Evolutionary conservation across 1,140 invertebrate genomes (phyloP), one percentile per base, ranked within the genome.

Genomic region (Euwallacea fornicatus): DNA sequence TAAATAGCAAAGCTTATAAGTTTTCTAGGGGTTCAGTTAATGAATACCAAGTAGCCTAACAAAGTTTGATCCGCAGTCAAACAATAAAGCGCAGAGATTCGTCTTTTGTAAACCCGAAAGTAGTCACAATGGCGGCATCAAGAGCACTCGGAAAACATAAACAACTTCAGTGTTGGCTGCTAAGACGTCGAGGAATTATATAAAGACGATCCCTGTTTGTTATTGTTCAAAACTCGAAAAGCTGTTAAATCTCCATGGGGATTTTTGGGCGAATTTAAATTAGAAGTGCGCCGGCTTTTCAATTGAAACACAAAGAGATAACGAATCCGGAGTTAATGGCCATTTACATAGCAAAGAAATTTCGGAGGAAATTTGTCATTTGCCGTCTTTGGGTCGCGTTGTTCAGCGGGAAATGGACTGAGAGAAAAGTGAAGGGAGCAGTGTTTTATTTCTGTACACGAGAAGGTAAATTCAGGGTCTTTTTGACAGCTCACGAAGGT

Each of bases 341-440:
- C 78, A 79, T 79, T 79, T 80, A 78, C 76, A 76, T 76, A 77
- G 77, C 73, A 58, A 64, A 63, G 61, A 46, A 70, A 64, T 47
- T 64, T 54, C 21, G 43, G n/a, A 3, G 53, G 61, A 64, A 70
- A 70, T 70, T 70, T 70, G 61, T 70, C 68, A 69, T 69, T 61
- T 69, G 50, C 56, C 46, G 56, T 60, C 16, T 53, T 46, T 15
- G 53, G 44, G 33, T 41, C 47, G 15, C 42, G 42, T 67, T 67
- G 43, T 67, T 65, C 50, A 59, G 13, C 47, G 47, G 47, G 9
- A 50, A 10, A 50, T 50, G 47, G 47, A 50, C 13, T 50, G 47
- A 33, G 21, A 33, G 21, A 33, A 33, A 33, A 33, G 21, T 33
- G 21, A 33, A 33, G 21, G 21, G 21, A 33, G 21, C 21, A 33